Conservation (phyloP, 2,888 invertebrate genomes). For the Octonoba sinensis region DNA sequence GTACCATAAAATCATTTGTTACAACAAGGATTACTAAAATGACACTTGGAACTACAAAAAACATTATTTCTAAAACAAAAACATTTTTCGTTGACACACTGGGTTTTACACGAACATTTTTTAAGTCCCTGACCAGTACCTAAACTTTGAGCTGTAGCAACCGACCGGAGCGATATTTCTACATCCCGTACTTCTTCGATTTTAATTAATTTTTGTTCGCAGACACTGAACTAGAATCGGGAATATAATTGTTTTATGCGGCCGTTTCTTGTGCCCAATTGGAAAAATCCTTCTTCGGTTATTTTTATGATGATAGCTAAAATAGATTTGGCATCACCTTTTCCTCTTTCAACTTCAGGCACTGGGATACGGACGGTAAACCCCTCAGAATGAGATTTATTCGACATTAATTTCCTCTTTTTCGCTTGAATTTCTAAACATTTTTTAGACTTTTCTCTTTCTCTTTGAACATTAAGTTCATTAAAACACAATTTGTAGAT, state of each 20-base stretch:
- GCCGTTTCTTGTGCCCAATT: too few species aligned
- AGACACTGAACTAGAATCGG: constrained; percentile 58
- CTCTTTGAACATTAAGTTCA: too few species aligned
- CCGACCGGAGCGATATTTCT: constrained; percentile 50
- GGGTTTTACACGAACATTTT: constrained; percentile 55
- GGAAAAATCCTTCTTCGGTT: constrained; percentile 12
- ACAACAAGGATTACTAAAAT: too few species aligned
- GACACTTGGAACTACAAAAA: too few species aligned
- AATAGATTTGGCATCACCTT: constrained; percentile 57
- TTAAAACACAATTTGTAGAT: too few species aligned
- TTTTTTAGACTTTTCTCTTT: too few species aligned
- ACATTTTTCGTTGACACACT: constrained; percentile 50
- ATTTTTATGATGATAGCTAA: constrained; percentile 32
- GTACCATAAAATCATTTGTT: too few species aligned
- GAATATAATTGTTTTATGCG: too few species aligned
- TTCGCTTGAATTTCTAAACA: too few species aligned
- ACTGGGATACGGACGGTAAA: constrained; percentile 51
- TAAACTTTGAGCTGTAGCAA: constrained; percentile 60
- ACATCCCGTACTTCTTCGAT: constrained; percentile 50
- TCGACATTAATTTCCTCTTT: too few species aligned
- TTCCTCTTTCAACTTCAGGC: constrained; percentile 57
- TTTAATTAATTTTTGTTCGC: constrained; percentile 52
- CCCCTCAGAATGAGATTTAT: too few species aligned
- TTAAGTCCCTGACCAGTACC: constrained; percentile 51
- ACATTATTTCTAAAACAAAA: too few species aligned